Evolutionary conservation across 2,113 vertebrate species (phyloP).

Genomic region (Chaetodon auriga): DNA sequence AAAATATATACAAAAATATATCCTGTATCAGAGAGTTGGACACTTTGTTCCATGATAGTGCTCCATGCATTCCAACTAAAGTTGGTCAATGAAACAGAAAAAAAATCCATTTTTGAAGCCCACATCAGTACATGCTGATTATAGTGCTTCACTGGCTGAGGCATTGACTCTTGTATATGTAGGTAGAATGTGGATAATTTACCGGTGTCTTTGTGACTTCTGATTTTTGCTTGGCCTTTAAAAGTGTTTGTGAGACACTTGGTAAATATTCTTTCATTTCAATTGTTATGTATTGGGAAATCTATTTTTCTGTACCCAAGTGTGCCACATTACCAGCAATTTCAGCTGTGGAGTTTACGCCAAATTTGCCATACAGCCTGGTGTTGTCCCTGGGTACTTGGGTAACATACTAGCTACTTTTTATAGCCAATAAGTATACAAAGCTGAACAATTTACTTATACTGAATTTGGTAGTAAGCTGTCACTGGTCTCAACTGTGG

Average conservation of each 20-base stretch:
- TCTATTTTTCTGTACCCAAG: not conserved
- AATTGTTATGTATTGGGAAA: not conserved
- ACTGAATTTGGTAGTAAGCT: too few relatives aligned
- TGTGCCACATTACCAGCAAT: not conserved
- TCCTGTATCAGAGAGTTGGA: not conserved
- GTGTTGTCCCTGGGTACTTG: not conserved
- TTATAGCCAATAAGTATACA: not conserved
- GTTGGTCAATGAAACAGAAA: not conserved
- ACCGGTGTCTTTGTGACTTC: not conserved
- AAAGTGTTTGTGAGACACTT: not conserved
- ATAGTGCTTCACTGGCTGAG: not conserved
- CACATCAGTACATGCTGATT: not conserved
- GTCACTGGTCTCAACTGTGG: not conserved
- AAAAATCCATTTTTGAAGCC: not conserved
- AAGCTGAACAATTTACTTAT: not conserved
- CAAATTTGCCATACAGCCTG: not conserved
- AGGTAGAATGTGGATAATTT: not conserved
- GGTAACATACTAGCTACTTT: not conserved
- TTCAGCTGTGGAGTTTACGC: not conserved
- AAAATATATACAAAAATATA: not conserved
- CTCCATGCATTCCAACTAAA: not conserved
- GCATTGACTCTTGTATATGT: not conserved
- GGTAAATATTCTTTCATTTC: too few relatives aligned
- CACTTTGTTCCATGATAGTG: not conserved
- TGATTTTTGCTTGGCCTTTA: not conserved